Base-by-base conservation (phyloP, 1,140 invertebrate species). In the Pseudoatta argentina region DNA sequence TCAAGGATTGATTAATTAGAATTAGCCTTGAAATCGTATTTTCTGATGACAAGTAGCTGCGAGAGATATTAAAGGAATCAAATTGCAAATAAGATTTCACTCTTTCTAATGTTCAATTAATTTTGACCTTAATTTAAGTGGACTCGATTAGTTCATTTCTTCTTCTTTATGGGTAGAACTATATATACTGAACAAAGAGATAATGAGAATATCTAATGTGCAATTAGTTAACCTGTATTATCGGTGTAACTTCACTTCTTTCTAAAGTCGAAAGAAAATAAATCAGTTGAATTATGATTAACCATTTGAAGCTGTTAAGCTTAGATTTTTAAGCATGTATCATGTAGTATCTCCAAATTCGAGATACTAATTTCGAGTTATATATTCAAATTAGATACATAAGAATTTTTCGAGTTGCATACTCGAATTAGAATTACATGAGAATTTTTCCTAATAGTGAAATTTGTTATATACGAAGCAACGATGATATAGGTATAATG, bases 21-120 rank as follows among this genome's bases (percentile, higher is more conserved):
- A 16, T 3, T 14, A n/a, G 18, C 24, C 39, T 78, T 66, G 44
- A 66, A 66, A 21, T 78, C 3, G 8, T 30, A 66, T 66, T 66
- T 6, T 3, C 21, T 5, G 18, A n/a, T 6, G 16, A 21, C 18
- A 21, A 64, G 39, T 34, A 30, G 10, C n/a, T 12, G 3, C 57
- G 24, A 27, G 57, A 30, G 5, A 64, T 76, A 53, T 59, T 34
- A 75, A 59, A 59, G 4, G 30, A 21, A 75, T 66, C 76, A 78
- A 53, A 78, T 51, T 12, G 18, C 44, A 51, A 18, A 66, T 64
- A 78, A 34, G 6, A 64, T 48, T 64, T 78, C 12, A 8, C 12
- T 51, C n/a, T 48, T 51, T 51, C 66, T n/a, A 53, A 48, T 18
- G 18, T 48, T 48, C 24, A n/a, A 64, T 66, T 48, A 30, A 63